Percentiles rank a stretch among this genome's conserved stretches.
Conservation (phyloP, 2,797 vertebrate species). For the Leuciscus waleckii region DNA sequence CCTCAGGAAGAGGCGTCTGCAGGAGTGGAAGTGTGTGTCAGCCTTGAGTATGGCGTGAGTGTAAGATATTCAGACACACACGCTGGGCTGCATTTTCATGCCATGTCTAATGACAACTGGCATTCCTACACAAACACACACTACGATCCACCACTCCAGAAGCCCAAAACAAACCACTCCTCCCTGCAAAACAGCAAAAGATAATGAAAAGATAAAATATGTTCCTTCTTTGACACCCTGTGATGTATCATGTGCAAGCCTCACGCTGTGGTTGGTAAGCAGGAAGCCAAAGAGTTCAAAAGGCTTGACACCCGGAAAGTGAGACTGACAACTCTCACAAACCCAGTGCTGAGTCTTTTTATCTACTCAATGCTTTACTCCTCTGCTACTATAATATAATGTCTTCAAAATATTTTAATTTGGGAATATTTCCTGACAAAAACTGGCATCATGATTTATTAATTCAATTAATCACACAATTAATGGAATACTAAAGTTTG, state of each 20-base stretch:
- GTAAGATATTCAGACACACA: slow-evolving; percentile 38
- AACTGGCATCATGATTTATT: neutral
- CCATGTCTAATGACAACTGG: slow-evolving; percentile 19
- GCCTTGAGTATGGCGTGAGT: slow-evolving; percentile 1
- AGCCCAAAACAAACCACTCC: neutral
- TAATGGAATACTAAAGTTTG: neutral
- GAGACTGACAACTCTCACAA: slow-evolving; percentile 6
- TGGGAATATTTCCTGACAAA: neutral
- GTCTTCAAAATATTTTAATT: neutral
- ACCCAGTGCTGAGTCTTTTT: neutral
- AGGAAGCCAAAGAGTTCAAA: neutral
- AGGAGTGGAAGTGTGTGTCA: neutral
- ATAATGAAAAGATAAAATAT: neutral
- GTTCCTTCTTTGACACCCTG: neutral
- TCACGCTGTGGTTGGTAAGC: neutral
- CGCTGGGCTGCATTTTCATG: slow-evolving; percentile 33
- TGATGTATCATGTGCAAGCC: neutral
- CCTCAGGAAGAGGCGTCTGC: neutral
- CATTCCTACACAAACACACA: neutral
- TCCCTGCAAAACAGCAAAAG: neutral
- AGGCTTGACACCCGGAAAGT: neutral
- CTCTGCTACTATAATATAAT: neutral
- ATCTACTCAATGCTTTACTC: neutral
- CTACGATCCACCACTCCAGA: neutral
- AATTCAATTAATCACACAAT: neutral